Evolutionary conservation across 2,797 vertebrate species (phyloP).

Genomic region (Cyclopterus lumpus): DNA sequence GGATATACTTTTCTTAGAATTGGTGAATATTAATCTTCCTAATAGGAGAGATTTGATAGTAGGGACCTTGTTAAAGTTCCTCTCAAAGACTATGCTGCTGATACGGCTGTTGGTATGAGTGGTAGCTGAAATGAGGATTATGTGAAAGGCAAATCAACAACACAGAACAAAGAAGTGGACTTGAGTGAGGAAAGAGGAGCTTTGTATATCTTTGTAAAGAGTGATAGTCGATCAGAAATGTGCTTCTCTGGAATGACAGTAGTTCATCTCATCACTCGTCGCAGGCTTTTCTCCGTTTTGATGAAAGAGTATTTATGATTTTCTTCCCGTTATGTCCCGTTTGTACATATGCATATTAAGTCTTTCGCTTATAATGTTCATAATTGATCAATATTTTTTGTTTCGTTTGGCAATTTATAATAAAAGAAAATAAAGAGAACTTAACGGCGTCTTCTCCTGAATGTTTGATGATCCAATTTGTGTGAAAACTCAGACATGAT

Average conservation of each 20-base stretch:
- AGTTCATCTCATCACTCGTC: slow-evolving; percentile 25
- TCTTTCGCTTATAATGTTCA: slow-evolving; percentile 76
- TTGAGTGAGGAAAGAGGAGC: slow-evolving; percentile 16
- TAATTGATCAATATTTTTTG: slow-evolving; percentile 73
- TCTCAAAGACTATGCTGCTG: slow-evolving; percentile 49
- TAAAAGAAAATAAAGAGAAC: slow-evolving; percentile 78
- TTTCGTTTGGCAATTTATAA: slow-evolving; percentile 80
- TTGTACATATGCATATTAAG: slow-evolving; percentile 85
- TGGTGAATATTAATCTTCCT: slow-evolving; percentile 66
- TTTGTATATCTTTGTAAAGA: slow-evolving; percentile 29
- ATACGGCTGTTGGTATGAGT: slow-evolving; percentile 19
- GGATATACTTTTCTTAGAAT: slow-evolving; percentile 49
- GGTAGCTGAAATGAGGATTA: slow-evolving; percentile 6
- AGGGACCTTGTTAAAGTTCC: slow-evolving; percentile 68
- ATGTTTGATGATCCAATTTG: background rate
- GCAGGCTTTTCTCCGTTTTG: slow-evolving; percentile 60
- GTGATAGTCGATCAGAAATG: slow-evolving; percentile 28
- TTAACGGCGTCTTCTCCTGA: background rate
- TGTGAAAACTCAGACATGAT: background rate
- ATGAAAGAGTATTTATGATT: slow-evolving; percentile 80
- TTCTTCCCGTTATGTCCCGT: slow-evolving; percentile 64
- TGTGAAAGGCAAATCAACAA: slow-evolving; percentile 27
- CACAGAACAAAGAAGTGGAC: slow-evolving; percentile 30
- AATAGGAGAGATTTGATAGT: slow-evolving; percentile 62
- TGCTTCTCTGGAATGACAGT: slow-evolving; percentile 25